These are phyloP conservation scores for Marcusenius ussheri DNA, from an alignment of 2,113 vertebrate genomes.

Conservation along the genomic window DNA sequence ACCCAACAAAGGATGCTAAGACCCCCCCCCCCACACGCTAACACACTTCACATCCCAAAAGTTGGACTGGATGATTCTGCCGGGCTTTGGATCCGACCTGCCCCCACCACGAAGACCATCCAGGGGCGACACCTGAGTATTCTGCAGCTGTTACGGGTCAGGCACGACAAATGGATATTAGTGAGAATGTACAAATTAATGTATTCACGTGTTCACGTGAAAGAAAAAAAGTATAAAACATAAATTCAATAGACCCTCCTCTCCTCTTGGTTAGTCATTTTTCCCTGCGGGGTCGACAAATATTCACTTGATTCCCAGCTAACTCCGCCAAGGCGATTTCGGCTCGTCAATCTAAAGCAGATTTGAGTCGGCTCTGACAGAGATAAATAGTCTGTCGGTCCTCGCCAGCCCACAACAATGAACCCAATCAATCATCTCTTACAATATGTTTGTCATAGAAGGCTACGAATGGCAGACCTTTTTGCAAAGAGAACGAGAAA, in stretches of 20 bases:
- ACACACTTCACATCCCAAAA: neutral
- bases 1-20: neutral
- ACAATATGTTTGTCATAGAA: conserved; percentile 14
- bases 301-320: conserved; percentile 21
- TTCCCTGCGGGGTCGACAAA: conserved; percentile 1
- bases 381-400: conserved; percentile 21
- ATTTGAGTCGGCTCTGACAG: conserved; percentile 17
- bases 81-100: neutral
- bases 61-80: neutral
- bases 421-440: conserved; percentile 22
- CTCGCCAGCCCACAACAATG: conserved; percentile 21
- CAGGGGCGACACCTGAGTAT: neutral
- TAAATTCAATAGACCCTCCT: neutral
- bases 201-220: neutral
- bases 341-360: conserved; percentile 25
- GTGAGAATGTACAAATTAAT: neutral
- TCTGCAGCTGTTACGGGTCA: neutral
- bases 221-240: conserved; percentile 7
- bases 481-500: conserved; percentile 13
- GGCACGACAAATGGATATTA: neutral
- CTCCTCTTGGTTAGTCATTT: conserved; percentile 10
- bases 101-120: neutral
- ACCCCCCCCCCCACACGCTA: neutral
- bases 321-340: conserved; percentile 21
- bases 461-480: neutral